These are phyloP conservation scores for Ashinkailepas kermadecensis DNA, from an alignment of 2,888 invertebrate genomes.

Conservation along the genomic window DNA sequence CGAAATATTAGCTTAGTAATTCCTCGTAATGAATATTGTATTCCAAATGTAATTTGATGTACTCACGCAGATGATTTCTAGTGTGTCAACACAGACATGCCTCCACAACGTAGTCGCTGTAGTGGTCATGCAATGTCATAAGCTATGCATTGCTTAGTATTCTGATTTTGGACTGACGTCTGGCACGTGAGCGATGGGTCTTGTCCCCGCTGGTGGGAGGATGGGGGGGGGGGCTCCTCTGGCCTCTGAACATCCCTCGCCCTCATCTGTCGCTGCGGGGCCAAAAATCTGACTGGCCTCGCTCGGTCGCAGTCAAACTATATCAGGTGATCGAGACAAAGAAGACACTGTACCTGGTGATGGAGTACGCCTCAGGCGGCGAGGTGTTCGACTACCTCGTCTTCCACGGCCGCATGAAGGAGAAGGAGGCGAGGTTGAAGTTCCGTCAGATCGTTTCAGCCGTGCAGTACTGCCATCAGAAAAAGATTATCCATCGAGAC, in stretches of 20 bases:
- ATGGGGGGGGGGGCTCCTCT: not conserved
- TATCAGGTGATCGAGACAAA: constrained; percentile 98
- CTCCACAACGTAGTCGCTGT: too few species aligned
- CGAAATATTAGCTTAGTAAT: too few species aligned
- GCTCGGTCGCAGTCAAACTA: not conserved
- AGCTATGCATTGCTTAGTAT: too few species aligned
- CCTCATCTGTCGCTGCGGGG: not conserved
- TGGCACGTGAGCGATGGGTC: too few species aligned
- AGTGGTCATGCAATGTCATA: too few species aligned
- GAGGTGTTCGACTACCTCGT: constrained; percentile 99
- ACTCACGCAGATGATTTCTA: too few species aligned
- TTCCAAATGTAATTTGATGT: too few species aligned
- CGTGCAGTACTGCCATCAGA: constrained; percentile 99
- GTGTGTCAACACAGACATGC: too few species aligned
- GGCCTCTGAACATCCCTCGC: not conserved
- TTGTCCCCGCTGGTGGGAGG: not conserved
- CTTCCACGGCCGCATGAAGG: constrained; percentile 93
- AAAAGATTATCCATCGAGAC: constrained; percentile 94
- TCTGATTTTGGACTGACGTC: too few species aligned
- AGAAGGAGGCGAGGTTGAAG: constrained; percentile 93
- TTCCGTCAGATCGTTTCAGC: constrained; percentile 98
- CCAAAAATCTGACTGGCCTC: too few species aligned
- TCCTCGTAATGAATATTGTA: too few species aligned
- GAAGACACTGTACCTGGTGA: constrained; percentile 98
- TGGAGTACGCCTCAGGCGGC: constrained; percentile 99